Conservation (phyloP, 2,113 vertebrate genomes). For the Pituophis catenifer region DNA sequence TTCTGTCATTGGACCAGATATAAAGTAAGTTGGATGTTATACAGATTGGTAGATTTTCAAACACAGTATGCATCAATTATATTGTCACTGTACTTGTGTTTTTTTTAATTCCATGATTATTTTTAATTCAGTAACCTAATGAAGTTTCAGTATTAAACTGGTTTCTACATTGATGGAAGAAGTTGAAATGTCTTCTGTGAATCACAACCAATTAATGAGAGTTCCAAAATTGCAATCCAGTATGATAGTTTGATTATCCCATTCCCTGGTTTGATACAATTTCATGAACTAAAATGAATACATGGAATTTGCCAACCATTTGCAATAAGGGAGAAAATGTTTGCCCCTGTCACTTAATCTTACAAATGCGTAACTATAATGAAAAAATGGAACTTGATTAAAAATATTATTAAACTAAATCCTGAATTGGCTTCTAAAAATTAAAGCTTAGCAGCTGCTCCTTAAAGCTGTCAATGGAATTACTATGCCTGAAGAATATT, state of each 20-base stretch:
- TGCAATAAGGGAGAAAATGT: not conserved
- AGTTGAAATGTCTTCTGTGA: constrained; percentile 10
- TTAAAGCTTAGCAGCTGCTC: not conserved
- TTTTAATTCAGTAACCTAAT: constrained; percentile 4
- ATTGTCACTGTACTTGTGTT: not conserved
- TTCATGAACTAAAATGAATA: not conserved
- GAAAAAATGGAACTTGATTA: not conserved
- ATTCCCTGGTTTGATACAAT: not conserved
- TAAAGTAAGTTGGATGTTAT: constrained; percentile 78
- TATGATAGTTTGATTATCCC: not conserved
- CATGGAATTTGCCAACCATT: not conserved
- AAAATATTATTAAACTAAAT: not conserved
- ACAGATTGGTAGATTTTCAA: not conserved
- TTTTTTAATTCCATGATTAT: not conserved
- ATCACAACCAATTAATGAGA: not conserved
- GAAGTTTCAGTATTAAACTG: not conserved
- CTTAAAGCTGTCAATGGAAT: not conserved
- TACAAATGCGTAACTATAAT: not conserved
- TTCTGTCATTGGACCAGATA: constrained; percentile 89
- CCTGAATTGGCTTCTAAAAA: not conserved
- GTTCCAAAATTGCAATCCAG: not conserved
- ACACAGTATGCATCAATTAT: not conserved
- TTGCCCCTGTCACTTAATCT: not conserved
- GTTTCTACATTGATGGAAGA: not conserved
- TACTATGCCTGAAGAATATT: not conserved